Conservation (phyloP, 2,113 vertebrate species). For the Oryzias celebensis region DNA sequence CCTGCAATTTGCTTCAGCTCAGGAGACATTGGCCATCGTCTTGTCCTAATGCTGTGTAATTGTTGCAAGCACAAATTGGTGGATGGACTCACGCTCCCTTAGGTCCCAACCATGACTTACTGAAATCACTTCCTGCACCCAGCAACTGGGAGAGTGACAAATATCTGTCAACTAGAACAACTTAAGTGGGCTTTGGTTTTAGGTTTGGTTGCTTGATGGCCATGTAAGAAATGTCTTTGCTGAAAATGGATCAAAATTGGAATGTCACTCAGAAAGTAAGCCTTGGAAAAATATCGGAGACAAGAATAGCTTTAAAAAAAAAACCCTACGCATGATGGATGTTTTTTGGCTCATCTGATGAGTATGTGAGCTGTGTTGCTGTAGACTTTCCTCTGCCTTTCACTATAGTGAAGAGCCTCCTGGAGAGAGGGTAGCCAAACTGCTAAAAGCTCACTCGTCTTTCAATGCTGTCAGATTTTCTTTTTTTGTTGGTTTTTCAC, state of each 20-base stretch:
- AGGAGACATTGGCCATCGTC: constrained; percentile 72
- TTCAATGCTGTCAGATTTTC: constrained; percentile 44
- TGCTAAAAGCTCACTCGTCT: constrained; percentile 71
- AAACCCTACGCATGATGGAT: not conserved
- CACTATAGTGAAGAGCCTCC: constrained; percentile 28
- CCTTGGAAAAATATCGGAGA: constrained; percentile 18
- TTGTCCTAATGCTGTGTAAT: constrained; percentile 78
- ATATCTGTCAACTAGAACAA: constrained; percentile 41
- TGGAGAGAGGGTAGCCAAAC: constrained; percentile 66
- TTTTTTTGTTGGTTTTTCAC: constrained; percentile 38
- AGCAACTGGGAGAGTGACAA: constrained; percentile 46
- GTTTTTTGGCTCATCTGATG: constrained; percentile 37
- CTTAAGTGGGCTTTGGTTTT: constrained; percentile 33
- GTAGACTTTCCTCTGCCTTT: constrained; percentile 18
- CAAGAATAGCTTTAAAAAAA: not conserved
- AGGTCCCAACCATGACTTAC: constrained; percentile 36
- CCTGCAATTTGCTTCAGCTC: constrained; percentile 82
- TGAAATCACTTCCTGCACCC: constrained; percentile 45
- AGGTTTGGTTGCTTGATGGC: constrained; percentile 24
- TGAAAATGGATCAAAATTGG: constrained; percentile 38
- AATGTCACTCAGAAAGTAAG: constrained; percentile 42
- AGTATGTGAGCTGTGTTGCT: constrained; percentile 14
- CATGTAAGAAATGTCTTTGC: constrained; percentile 33
- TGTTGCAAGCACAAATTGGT: constrained; percentile 61
- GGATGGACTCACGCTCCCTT: constrained; percentile 47